Evolutionary conservation across 2,888 invertebrate genomes (phyloP).

Genomic region (Lasioglossum villosulum): DNA sequence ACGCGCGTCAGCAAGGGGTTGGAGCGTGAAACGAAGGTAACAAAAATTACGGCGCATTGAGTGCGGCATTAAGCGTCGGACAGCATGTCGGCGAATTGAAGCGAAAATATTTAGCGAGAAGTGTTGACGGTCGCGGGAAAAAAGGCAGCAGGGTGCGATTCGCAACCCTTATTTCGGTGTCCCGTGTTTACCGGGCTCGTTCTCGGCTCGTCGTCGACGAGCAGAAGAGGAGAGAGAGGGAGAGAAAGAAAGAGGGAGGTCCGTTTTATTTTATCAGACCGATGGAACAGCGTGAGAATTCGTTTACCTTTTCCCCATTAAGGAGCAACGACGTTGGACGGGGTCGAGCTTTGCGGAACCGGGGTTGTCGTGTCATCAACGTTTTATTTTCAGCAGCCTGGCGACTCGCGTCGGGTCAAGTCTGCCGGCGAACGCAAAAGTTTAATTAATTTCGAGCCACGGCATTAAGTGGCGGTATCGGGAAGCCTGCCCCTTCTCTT

Average conservation of each 20-base stretch:
- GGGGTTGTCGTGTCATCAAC: constrained; percentile 77
- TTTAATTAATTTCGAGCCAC: constrained; percentile 77
- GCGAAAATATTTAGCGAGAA: constrained; percentile 8
- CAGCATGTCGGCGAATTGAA: background rate
- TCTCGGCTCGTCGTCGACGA: constrained; percentile 45
- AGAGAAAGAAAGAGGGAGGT: constrained; percentile 37
- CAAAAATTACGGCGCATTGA: background rate
- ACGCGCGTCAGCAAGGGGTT: background rate
- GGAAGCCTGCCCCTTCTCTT: constrained; percentile 45
- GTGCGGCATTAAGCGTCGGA: constrained; percentile 21
- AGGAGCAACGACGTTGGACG: constrained; percentile 71
- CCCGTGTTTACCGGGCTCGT: constrained; percentile 53
- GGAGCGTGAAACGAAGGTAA: background rate
- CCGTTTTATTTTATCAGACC: constrained; percentile 77
- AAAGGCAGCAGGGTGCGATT: constrained; percentile 5
- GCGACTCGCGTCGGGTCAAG: constrained; percentile 21
- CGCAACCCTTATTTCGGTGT: constrained; percentile 38
- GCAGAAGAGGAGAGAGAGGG: constrained; percentile 48
- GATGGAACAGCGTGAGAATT: constrained; percentile 78
- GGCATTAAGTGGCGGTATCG: constrained; percentile 76
- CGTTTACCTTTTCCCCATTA: constrained; percentile 79
- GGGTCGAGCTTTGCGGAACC: constrained; percentile 71
- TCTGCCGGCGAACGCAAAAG: constrained; percentile 72
- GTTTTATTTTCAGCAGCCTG: constrained; percentile 73
- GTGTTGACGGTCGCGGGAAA: background rate